Evolutionary conservation across 2,797 vertebrate species (phyloP).

Genomic region (Acrossocheilus fasciatus): DNA sequence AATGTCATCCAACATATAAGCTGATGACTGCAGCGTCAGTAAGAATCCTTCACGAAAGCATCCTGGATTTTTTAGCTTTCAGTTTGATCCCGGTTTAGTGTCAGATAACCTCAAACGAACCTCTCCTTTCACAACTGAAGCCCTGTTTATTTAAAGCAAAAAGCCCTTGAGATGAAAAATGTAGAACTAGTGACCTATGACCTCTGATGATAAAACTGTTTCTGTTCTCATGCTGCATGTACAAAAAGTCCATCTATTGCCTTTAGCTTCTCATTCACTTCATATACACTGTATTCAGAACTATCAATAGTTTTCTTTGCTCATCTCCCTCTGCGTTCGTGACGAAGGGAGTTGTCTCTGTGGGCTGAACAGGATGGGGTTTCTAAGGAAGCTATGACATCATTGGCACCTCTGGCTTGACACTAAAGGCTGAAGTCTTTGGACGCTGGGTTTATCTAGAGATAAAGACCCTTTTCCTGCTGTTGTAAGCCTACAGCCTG

Average conservation of each 20-base stretch:
- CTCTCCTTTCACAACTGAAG: constrained; percentile 10
- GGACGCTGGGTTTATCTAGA: constrained; percentile 47
- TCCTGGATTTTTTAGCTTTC: constrained; percentile 7
- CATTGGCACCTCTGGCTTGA: constrained; percentile 54
- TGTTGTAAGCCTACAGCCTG: constrained; percentile 1
- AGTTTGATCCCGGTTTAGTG: background rate
- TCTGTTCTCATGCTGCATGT: constrained; percentile 53
- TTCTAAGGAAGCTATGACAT: constrained; percentile 54
- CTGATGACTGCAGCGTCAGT: background rate
- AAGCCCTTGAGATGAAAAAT: constrained; percentile 47
- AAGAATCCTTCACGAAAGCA: background rate
- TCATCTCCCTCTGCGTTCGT: constrained; percentile 11
- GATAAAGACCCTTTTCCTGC: constrained; percentile 50
- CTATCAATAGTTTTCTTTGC: constrained; percentile 1
- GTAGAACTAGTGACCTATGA: constrained; percentile 48
- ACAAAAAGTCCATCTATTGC: constrained; percentile 49
- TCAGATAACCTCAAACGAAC: background rate
- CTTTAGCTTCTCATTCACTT: constrained; percentile 6
- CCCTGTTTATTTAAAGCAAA: constrained; percentile 48
- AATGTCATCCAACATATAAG: constrained; percentile 25
- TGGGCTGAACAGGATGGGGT: constrained; percentile 20
- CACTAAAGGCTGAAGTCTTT: constrained; percentile 27
- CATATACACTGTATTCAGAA: constrained; percentile 11
- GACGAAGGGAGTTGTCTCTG: constrained; percentile 28
- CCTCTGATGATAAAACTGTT: constrained; percentile 62